A percentile compares a stretch with the other conserved stretches of the same genome.
These are phyloP conservation scores for Linepithema humile DNA, from an alignment of 1,140 invertebrate species.

Conservation along the genomic window DNA sequence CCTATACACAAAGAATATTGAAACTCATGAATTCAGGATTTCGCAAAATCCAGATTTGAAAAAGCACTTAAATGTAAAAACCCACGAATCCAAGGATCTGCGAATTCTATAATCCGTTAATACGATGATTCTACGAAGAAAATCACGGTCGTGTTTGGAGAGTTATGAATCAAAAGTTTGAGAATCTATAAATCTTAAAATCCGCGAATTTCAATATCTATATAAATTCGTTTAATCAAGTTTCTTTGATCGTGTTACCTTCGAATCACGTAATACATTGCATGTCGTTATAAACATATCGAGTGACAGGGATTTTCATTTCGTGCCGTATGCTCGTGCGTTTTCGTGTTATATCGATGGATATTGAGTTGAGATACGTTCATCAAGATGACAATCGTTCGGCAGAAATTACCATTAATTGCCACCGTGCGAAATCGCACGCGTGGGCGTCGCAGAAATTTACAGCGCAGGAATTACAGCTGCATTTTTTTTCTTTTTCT, in stretches of 20 bases:
- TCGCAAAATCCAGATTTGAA: not conserved
- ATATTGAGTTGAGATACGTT: slow-evolving; percentile 31
- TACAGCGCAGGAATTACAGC: no score
- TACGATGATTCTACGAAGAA: not conserved
- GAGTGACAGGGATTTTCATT: slow-evolving; percentile 26
- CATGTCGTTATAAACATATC: not conserved
- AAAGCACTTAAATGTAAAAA: not conserved
- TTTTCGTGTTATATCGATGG: slow-evolving; percentile 7
- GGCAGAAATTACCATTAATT: slow-evolving; percentile 20
- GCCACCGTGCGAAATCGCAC: not conserved
- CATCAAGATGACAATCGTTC: slow-evolving; percentile 21
- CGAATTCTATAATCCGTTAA: not conserved
- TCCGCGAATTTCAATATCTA: not conserved
- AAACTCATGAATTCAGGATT: slow-evolving; percentile 7
- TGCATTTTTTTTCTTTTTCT: not conserved
- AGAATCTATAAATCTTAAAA: not conserved
- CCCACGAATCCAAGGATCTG: not conserved
- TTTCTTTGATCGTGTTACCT: not conserved
- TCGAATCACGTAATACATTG: not conserved
- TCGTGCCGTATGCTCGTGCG: not conserved
- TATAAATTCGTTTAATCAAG: not conserved
- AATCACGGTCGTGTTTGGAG: not conserved
- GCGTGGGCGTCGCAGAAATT: not conserved
- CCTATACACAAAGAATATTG: not conserved
- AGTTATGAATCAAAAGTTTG: not conserved